phyloP scores from a whole-genome alignment of 2,888 invertebrate species.

The Limnephilus lunatus region DNA sequence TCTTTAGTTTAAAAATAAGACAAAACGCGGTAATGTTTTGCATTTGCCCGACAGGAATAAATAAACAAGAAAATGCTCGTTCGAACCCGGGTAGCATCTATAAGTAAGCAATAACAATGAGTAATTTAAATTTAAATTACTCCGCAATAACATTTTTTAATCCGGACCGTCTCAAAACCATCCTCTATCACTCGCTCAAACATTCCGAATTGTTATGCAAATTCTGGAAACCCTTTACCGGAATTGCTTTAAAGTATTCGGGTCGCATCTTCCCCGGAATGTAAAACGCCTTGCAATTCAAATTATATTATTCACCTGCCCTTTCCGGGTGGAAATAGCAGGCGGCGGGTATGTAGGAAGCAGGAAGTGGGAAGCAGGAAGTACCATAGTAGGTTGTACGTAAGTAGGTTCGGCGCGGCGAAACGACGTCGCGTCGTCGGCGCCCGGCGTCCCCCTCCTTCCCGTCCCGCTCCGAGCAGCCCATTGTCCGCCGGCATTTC shows the following conservation, averaged over 20 bases:
- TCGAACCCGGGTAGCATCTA: not conserved
- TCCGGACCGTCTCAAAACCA: not conserved
- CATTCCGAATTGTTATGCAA: conserved; percentile 44
- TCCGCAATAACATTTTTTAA: not conserved
- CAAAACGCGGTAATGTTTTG: too few relatives aligned
- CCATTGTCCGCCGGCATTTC: conserved; percentile 5
- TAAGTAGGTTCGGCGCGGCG: not conserved
- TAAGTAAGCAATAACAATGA: not conserved
- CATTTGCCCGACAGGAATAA: too few relatives aligned
- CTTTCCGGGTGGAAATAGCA: conserved; percentile 24
- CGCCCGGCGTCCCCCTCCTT: not conserved
- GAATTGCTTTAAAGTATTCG: conserved; percentile 43
- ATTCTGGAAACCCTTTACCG: conserved; percentile 37
- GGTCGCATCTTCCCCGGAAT: conserved; percentile 44
- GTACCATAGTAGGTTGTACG: not conserved
- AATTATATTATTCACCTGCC: conserved; percentile 50
- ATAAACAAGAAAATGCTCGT: too few relatives aligned
- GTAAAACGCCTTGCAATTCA: conserved; percentile 51
- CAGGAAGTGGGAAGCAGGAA: not conserved
- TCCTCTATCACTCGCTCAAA: conserved; percentile 6
- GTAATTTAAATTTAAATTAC: not conserved
- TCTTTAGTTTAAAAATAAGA: too few relatives aligned
- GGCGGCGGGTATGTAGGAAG: not conserved
- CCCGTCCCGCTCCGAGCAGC: not conserved
- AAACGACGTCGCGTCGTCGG: conserved; percentile 6